Evolutionary conservation across 2,888 invertebrate species (phyloP), one percentile per base, ranked within the genome.

Genomic region (Siphlonurus alternatus): DNA sequence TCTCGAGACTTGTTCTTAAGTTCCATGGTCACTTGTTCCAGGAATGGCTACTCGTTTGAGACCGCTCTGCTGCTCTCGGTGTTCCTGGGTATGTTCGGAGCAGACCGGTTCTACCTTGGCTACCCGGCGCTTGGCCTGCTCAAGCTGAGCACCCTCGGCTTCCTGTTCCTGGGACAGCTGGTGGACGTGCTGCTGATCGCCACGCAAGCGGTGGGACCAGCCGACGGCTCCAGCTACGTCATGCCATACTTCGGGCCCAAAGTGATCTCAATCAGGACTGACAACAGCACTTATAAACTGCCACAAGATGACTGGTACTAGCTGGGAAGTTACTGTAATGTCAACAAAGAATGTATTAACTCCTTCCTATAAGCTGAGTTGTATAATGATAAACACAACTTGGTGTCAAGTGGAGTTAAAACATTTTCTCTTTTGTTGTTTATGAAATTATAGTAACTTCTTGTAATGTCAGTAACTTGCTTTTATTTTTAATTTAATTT

Each of bases 61-160:
- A 91, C 92, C 63, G 88, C 98, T 0, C 78, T 99, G 59, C 77
- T 98, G 51, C 79, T 99, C 2, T 98, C 98, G 0, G 89, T 99
- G 62, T 99, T 99, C 74, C 80, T 98, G 65, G 99, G 99, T 25
- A 95, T 97, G 92, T 93, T 99, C 78, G 99, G 99, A 20, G 82
- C 93, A 23, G 99, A 99, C 75, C 81, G 99, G 66, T 97, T 99
- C 77, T 99, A 99, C 74, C 80, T 99, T n/a, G 99, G 99, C 25
- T 98, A 98, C 75, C 95, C 94, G 63, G 97, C 94, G 1, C 84
- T 98, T 69, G 98, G 97, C 0, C 77, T 97, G 66, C 84, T 96
- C 24, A 98, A 99, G 76, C 83, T 98, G 67, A 93, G 95, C 73
- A 97, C 98, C 0, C 78, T 97, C 64, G 98, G 98, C 19, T 97